Base-by-base conservation (phyloP, 1,140 invertebrate genomes). In the Drosophila ironensis region DNA sequence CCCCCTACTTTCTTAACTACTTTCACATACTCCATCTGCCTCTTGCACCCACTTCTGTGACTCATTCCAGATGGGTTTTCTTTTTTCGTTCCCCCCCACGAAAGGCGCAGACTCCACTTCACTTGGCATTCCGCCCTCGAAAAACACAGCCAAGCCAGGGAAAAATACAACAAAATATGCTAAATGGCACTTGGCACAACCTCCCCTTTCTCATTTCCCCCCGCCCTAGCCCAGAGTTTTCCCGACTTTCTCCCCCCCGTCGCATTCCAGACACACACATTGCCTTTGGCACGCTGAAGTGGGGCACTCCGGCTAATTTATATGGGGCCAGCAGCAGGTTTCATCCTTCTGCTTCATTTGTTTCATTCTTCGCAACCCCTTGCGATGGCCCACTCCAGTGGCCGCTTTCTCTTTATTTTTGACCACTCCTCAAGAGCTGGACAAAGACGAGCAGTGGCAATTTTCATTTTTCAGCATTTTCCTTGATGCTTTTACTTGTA, bases 171-270 rank as follows among this genome's bases (percentile, higher is more conserved):
- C 11, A 66, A 81, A 78, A 82, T 70, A 82, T 78, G 80, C 66
- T 81, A 81, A 81, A 81, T 81, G 76, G 59, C 41, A 81, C 75
- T 78, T 78, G 72, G 69, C 61, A 68, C 51, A n/a, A n/a, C 57
- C 52, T 9, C 42, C 20, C 8, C 19, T 12, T 11, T 19, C 28
- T n/a, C 14, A 11, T 25, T 52, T 27, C 7, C 5, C 46, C 1
- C 7, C 9, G 11, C 11, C 16, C 3, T 17, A n/a, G n/a, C n/a
- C 16, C 3, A 4, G 9, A 28, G 3, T n/a, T 33, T 14, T 9
- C 30, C 54, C 44, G 11, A 4, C 12, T 11, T 4, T 14, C 30
- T 0, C 35, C 16, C 37, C 11, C 16, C 30, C n/a, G n/a, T 16
- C 3, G 17, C 30, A 33, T 42, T 40, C 28, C 45, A 57, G 17